These are phyloP conservation scores for Heliconius charithonia DNA, from an alignment of 2,888 invertebrate species.

Conservation along the genomic window DNA sequence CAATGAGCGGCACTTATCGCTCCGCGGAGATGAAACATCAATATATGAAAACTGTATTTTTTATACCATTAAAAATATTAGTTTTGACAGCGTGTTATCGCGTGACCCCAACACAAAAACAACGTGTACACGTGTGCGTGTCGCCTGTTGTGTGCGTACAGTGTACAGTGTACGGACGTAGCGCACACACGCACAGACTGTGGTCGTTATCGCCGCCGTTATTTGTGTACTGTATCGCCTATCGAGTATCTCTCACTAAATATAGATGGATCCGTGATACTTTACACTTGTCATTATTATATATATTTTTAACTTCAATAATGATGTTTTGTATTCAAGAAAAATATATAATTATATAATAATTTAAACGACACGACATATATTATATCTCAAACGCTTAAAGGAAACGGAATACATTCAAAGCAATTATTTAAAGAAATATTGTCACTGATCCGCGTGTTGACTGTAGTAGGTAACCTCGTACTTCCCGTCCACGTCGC, in stretches of 20 bases:
- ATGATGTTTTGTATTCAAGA: too few relatives aligned
- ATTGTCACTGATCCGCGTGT: too few relatives aligned
- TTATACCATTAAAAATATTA: conserved; percentile 31
- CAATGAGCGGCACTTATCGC: conserved; percentile 27
- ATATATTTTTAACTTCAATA: neutral
- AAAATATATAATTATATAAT: too few relatives aligned
- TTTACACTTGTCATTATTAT: neutral
- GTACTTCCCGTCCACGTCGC: neutral
- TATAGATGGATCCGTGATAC: conserved; percentile 25
- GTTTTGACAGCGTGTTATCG: conserved; percentile 58
- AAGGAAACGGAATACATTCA: neutral
- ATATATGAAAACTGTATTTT: conserved; percentile 14
- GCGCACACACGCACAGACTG: conserved; percentile 37
- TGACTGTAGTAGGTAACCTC: neutral
- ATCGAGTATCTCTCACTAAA: conserved; percentile 31
- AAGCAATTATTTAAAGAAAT: neutral
- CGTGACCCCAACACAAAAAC: conserved; percentile 55
- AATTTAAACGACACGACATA: neutral
- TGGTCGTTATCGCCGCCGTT: conserved; percentile 26
- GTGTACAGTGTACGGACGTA: conserved; percentile 30
- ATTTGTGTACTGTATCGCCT: conserved; percentile 10
- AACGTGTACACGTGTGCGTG: conserved; percentile 9
- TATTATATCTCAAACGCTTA: neutral
- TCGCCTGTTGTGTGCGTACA: neutral
- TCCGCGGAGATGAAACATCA: conserved; percentile 30